Evolutionary conservation across 1,140 invertebrate species (phyloP).

Genomic region (Proctacanthus coquilletti): DNA sequence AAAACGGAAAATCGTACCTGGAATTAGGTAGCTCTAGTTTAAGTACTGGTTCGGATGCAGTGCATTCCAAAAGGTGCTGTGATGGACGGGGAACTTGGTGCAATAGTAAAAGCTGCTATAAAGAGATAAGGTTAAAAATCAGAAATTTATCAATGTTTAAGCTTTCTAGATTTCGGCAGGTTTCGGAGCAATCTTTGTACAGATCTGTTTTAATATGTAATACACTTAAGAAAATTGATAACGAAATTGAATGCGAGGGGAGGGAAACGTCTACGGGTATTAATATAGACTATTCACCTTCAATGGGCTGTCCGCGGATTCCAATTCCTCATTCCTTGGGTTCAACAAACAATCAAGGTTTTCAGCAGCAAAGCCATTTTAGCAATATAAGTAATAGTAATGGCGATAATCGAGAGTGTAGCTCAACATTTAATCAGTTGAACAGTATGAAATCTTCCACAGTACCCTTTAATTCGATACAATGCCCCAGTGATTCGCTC

Average conservation of each 20-base stretch:
- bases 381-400: conserved; percentile 2
- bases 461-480: conserved; percentile 2
- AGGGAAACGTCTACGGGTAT: conserved; percentile 27
- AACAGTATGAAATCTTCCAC: too few relatives aligned
- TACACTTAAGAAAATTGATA: conserved; percentile 76
- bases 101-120: conserved; percentile 56
- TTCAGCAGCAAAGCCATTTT: conserved; percentile 1
- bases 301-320: conserved; percentile 20
- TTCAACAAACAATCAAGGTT: neutral
- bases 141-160: conserved; percentile 88
- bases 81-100: conserved; percentile 62
- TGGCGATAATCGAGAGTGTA: neutral
- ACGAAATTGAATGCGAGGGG: conserved; percentile 72
- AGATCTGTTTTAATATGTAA: conserved; percentile 90
- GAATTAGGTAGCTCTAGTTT: conserved; percentile 46
- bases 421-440: conserved; percentile 1
- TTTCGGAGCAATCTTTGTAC: conserved; percentile 75
- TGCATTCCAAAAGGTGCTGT: conserved; percentile 43
- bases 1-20: conserved; percentile 80
- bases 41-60: conserved; percentile 6
- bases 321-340: too few relatives aligned
- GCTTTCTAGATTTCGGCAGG: conserved; percentile 71
- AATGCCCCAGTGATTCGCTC: conserved; percentile 17
- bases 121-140: conserved; percentile 71
- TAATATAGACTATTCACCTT: conserved; percentile 18